Evolutionary conservation across 1,140 invertebrate species (phyloP), one percentile per base, ranked within the genome.

Genomic region (Capitella teleta): DNA sequence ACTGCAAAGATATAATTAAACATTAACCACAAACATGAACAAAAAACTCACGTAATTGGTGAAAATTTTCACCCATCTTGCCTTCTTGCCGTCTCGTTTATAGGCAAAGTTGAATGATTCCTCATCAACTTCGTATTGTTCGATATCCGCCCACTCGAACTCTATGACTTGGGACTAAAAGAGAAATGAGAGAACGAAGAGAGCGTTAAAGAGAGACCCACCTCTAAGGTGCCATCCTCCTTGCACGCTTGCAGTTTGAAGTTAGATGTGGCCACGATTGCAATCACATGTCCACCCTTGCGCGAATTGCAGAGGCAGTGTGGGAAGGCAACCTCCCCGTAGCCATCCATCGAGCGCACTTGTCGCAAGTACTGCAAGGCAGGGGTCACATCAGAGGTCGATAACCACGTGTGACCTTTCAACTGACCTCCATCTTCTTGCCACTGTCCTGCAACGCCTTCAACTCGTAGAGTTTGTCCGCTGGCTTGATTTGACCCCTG

Each of bases 251-350:
- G 83, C 48, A 97, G 72, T 64, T 86, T 86, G 57, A 95, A 83
- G 47, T 80, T 78, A 36, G 74, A 73, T 49, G 79, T 77, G 51
- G 84, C 83, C 32, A 92, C 77, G 14, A 81, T 80, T 2, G 86
- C 82, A 34, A 92, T 79, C 5, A 94, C 87, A 73, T 91, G 87
- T 45, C 88, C 89, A 60, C 87, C 87, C 71, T 92, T 91, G 21
- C 87, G 75, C 24, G 87, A 88, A 76, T 95, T 90, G 74, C 88
- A 93, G n/a, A 82, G 76, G 74, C 91, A 95, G 73, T 93, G 89
- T 18, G 92, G 92, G 74, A 96, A 94, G 28, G 88, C 84, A 18
- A 95, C 79, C 61, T 90, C 84, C 1, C 87, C 87, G 72, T 95
- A 95, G 23, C 90, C 92, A 51, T 85, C 85, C 50, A 96, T 74